Conservation (phyloP, 2,888 invertebrate species). For the Neria commutata region DNA sequence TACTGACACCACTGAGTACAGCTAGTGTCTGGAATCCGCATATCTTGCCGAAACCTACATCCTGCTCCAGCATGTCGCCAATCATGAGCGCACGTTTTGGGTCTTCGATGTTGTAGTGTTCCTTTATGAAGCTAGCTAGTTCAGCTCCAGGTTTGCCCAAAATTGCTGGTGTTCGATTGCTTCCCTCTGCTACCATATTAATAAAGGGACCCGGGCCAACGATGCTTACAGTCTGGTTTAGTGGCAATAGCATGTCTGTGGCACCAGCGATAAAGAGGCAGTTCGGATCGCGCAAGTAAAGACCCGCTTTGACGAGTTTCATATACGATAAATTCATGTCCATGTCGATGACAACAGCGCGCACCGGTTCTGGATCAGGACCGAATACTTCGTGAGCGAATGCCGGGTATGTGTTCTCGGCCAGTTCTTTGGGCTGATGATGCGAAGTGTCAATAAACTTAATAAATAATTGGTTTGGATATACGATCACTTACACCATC, state of each 20-base stretch:
- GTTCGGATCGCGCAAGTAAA: constrained; percentile 61
- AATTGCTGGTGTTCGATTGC: constrained; percentile 48
- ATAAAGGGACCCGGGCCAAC: constrained; percentile 62
- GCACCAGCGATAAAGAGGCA: constrained; percentile 62
- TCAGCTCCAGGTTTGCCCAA: constrained; percentile 63
- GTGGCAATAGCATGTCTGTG: constrained; percentile 58
- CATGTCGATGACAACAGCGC: constrained; percentile 64
- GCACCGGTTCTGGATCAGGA: constrained; percentile 60
- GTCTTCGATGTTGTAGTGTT: constrained; percentile 62
- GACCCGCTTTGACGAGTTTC: constrained; percentile 61
- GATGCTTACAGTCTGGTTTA: constrained; percentile 47
- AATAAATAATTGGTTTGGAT: no score
- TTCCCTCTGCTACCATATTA: constrained; percentile 56
- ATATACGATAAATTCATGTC: constrained; percentile 61
- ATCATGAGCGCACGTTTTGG: constrained; percentile 77
- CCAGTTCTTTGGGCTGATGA: constrained; percentile 48
- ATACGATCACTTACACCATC: constrained; percentile 61
- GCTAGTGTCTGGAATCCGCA: constrained; percentile 76
- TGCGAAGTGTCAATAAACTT: no score
- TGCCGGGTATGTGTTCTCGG: constrained; percentile 41
- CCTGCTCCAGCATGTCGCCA: constrained; percentile 85
- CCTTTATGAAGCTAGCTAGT: constrained; percentile 49
- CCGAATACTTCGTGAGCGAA: constrained; percentile 47
- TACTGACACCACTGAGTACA: constrained; percentile 67
- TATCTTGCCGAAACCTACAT: constrained; percentile 74